Conservation (phyloP, 2,113 vertebrate genomes). For the Mellivora capensis region DNA sequence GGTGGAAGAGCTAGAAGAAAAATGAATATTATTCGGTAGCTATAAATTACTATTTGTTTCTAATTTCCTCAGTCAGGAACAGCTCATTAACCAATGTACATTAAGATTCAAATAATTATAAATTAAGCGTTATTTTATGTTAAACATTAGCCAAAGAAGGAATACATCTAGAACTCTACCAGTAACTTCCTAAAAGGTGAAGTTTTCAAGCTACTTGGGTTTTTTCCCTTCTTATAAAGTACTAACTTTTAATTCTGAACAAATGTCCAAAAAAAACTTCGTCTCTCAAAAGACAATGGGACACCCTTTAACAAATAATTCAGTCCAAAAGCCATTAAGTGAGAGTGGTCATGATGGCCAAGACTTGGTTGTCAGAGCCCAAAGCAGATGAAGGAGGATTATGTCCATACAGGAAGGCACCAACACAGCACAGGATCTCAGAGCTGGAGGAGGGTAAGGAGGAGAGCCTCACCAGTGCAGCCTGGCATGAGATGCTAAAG, state of each 20-base stretch:
- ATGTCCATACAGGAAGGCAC: background rate
- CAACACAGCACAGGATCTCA: background rate
- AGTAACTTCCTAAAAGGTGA: constrained; percentile 20
- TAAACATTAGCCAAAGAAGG: constrained; percentile 9
- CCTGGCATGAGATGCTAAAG: background rate
- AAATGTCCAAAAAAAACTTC: background rate
- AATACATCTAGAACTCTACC: background rate
- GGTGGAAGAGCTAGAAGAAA: constrained; percentile 91
- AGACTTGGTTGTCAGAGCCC: background rate
- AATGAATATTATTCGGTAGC: constrained; percentile 47
- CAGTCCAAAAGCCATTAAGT: background rate
- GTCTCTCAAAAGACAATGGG: constrained; percentile 20
- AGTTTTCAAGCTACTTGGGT: background rate
- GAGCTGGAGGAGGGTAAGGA: background rate
- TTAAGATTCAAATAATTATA: constrained; percentile 38
- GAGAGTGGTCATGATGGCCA: background rate
- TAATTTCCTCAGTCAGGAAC: constrained; percentile 33
- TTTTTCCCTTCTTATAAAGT: constrained; percentile 28
- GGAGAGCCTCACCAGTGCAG: background rate
- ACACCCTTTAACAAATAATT: constrained; percentile 5
- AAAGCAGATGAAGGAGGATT: background rate
- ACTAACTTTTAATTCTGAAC: constrained; percentile 27
- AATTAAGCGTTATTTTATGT: constrained; percentile 20
- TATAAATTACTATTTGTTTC: constrained; percentile 26
- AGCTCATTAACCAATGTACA: constrained; percentile 13